phyloP scores from a whole-genome alignment of 2,113 vertebrate genomes.

The Indri indri region DNA sequence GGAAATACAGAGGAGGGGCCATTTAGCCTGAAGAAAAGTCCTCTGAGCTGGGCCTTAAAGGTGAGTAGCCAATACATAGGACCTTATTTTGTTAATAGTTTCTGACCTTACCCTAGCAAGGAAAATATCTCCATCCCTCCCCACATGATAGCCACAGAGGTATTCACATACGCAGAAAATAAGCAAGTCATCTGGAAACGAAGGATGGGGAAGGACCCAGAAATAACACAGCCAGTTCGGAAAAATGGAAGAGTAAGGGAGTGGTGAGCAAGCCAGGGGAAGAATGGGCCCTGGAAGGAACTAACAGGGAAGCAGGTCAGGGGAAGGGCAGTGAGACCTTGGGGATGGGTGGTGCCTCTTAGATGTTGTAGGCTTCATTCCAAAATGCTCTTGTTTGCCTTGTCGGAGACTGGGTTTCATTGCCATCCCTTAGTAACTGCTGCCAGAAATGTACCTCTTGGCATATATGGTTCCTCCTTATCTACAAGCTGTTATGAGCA shows the following conservation, averaged over 20 bases:
- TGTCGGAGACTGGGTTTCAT: not conserved
- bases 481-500: not conserved
- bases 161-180: accelerated
- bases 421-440: not conserved
- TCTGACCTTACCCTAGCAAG: not conserved
- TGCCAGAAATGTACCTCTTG: not conserved
- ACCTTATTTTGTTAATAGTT: not conserved
- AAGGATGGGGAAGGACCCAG: not conserved
- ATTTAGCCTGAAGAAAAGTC: not conserved
- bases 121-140: not conserved
- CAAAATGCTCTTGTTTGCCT: not conserved
- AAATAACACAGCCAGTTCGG: not conserved
- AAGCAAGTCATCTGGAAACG: not conserved
- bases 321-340: accelerated
- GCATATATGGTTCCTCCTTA: accelerated
- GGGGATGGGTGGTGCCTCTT: not conserved
- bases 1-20: not conserved
- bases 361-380: not conserved
- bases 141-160: no score
- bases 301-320: accelerated
- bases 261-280: not conserved
- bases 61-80: not conserved
- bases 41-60: not conserved
- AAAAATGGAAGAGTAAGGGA: not conserved
- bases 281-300: not conserved